Evolutionary conservation across 1,140 invertebrate species (phyloP), one percentile per base, ranked within the genome.

Genomic region (Helicoverpa zea): DNA sequence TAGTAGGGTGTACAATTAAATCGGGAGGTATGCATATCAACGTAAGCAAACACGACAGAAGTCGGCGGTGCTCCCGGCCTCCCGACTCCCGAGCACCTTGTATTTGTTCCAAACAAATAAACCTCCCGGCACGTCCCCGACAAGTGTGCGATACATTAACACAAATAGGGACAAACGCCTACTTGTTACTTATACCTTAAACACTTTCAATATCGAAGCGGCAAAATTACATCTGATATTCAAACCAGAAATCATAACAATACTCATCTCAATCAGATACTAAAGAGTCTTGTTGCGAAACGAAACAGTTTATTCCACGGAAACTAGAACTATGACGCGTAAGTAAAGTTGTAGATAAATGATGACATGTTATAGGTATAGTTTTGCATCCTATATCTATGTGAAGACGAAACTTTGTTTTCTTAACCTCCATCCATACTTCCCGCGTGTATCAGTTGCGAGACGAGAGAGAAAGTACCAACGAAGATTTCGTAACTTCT

Each of bases 61-160:
- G 87, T 83, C 84, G 84, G 83, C 80, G 80, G 74, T 80, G 87
- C 90, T 87, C 84, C 89, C 86, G 89, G 81, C 82, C 84, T 87
- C 76, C 87, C 59, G 47, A 23, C 29, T 14, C 66, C 88, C 88
- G 88, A 93, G 89, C 90, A 89, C 86, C 73, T 89, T 56, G 87
- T 94, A 92, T 94, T 94, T 94, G 88, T 84, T 79, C 80, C 66
- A 56, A 35, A 83, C 91, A 93, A 94, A 94, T 89, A 94, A 72
- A 70, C 79, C 87, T 90, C 88, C 92, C 81, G 89, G 73, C 89
- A 87, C 88, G 87, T 88, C 87, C 88, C 82, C 85, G 75, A 78
- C 79, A 78, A 75, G 79, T 56, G 82, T 81, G 81, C 85, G 81
- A 86, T 81, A 89, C 86, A 92, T 92, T 88, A 83, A 88, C 79